Evolutionary conservation across 2,888 invertebrate species (phyloP), one percentile per base, ranked within the genome.

Genomic region (Eristalis pertinax): DNA sequence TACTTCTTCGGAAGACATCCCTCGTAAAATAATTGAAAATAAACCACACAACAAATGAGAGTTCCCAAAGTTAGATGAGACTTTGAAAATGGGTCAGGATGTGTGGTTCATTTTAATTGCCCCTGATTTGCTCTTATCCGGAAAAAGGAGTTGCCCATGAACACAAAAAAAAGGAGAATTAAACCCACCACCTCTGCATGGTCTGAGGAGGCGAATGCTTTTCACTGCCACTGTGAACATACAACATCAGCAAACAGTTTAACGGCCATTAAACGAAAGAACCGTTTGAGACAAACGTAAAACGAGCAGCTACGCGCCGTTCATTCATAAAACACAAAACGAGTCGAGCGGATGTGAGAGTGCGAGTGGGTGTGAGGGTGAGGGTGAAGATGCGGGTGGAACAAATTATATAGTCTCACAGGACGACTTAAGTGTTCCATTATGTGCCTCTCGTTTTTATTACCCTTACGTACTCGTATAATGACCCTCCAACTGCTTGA

Each of bases 351-450:
- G n/a, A 3, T 7, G 19, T 5, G 24, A 63, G 3, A 11, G 15
- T 41, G 43, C 4, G 15, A 35, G 10, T 10, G 56, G 67, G 11
- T 5, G 13, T 1, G 24, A 8, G 35, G 15, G 24, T n/a, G n/a
- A n/a, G n/a, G n/a, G n/a, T n/a, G n/a, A n/a, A n/a, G n/a, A n/a
- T n/a, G 43, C 8, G 32, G 8, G 32, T 32, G 72, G 65, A 69
- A 64, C 72, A 69, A 82, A 74, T 83, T 82, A 86, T 78, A 86
- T 72, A 73, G 82, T 73, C 86, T 86, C 86, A 74, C 67, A 86
- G 83, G 86, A 86, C 74, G 75, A 78, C 83, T 78, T 86, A 79
- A 83, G 83, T 79, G 82, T 70, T 67, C 82, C 82, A 76, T 82
- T 76, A 75, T 81, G 81, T 69, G 81, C 68, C 74, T 69, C 69